Evolutionary conservation across 2,797 vertebrate genomes (phyloP).

Genomic region (Acrocephalus scirpaceus): DNA sequence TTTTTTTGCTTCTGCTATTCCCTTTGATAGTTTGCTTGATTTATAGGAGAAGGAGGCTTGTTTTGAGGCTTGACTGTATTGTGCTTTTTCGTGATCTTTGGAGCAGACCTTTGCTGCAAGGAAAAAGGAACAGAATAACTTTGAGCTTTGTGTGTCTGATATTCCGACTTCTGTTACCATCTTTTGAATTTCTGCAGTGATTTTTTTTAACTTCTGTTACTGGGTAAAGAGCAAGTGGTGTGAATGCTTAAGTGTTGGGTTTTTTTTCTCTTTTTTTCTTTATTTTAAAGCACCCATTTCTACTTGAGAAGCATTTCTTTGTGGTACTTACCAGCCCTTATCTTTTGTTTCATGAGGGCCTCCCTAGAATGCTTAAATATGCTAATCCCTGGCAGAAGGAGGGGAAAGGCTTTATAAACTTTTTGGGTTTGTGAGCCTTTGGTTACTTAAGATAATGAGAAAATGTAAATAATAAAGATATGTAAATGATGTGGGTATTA

Average conservation of each 20-base stretch:
- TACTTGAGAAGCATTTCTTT: constrained; percentile 30
- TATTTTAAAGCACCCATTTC: constrained; percentile 12
- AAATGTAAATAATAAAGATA: constrained; percentile 28
- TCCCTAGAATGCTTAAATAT: constrained; percentile 50
- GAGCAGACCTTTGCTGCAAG: neutral
- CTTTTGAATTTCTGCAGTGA: neutral
- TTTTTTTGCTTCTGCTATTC: neutral
- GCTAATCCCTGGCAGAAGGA: constrained; percentile 48
- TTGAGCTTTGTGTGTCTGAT: neutral
- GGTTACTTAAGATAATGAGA: constrained; percentile 29
- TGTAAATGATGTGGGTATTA: neutral
- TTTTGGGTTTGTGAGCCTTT: neutral
- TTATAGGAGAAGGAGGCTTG: neutral
- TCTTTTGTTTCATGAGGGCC: constrained; percentile 43
- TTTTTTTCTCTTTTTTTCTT: neutral
- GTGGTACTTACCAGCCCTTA: constrained; percentile 30
- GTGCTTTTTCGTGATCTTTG: neutral
- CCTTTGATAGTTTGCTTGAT: constrained; percentile 2
- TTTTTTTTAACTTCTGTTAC: neutral
- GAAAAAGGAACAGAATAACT: neutral
- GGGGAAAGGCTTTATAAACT: neutral
- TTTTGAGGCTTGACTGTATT: neutral
- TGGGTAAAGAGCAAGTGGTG: neutral
- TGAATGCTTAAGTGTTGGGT: neutral
- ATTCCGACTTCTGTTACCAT: neutral